Evolutionary conservation across 2,797 vertebrate genomes (phyloP), one percentile per base, ranked within the genome.

Genomic region (Sebastes minor): DNA sequence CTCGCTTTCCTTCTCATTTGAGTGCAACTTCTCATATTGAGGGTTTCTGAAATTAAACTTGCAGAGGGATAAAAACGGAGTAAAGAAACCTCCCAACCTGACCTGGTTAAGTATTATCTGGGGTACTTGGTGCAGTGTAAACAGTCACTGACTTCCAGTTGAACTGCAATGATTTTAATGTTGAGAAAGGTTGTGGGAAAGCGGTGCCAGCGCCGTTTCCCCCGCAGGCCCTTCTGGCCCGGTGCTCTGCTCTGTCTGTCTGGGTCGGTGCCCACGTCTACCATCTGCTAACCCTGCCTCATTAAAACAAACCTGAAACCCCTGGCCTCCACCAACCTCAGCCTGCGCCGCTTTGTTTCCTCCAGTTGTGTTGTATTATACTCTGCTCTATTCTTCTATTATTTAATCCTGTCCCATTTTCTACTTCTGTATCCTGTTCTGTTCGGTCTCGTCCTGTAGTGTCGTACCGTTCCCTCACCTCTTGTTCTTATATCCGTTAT

Each of bases 231-330:
- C 60, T 9, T 57, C 78, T 78, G 61, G 69, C 60, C 79, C 14
- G 52, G 74, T 33, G 3, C 82, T 55, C 20, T 4, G 76, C 30
- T 32, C 65, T 62, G 70, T 66, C 74, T 22, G 80, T 38, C 85
- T 92, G 87, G 86, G 88, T 81, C 75, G 35, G 46, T 68, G 86
- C 89, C 90, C 74, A 64, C 25, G 73, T 83, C 75, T 73, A 46
- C 90, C 91, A 92, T 89, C 91, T 93, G 91, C 88, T 93, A 72
- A 83, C 81, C 65, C 61, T n/a, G 60, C 79, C 81, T 88, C 83
- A 89, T 89, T 90, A 90, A 85, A 83, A 70, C 78, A 55, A 66
- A 81, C 63, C 83, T 53, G 32, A 7, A 10, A 32, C 30, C 55
- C 75, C 20, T 1, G 59, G 73, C 81, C 70, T 62, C 72, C 2